Conservation (phyloP, 1,140 invertebrate genomes). For the Leptinotarsa defecta region DNA sequence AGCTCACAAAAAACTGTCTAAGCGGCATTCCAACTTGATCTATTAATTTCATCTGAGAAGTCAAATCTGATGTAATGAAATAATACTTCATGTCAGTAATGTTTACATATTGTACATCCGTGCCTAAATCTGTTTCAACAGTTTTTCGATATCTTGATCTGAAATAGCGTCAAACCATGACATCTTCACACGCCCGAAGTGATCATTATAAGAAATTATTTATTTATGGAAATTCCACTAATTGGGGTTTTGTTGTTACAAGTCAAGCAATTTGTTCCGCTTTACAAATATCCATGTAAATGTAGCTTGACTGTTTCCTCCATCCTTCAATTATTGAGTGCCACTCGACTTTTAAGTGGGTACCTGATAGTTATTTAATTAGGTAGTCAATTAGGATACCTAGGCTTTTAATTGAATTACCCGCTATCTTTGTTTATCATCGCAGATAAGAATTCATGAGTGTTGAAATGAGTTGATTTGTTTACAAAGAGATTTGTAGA, state of each 20-base stretch:
- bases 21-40: too few relatives aligned
- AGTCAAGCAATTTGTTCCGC: conserved; percentile 36
- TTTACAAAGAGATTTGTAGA: conserved; percentile 3
- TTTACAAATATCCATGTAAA: conserved; percentile 32
- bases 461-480: background rate
- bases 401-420: conserved; percentile 21
- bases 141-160: conserved; percentile 29
- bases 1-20: too few relatives aligned
- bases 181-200: conserved; percentile 40
- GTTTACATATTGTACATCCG: too few relatives aligned
- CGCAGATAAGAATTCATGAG: conserved; percentile 16
- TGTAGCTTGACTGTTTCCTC: conserved; percentile 25
- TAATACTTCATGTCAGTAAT: too few relatives aligned
- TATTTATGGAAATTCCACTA: conserved; percentile 39
- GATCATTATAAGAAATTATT: conserved; percentile 40
- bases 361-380: conserved; percentile 31
- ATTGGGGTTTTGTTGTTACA: conserved; percentile 37
- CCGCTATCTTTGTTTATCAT: conserved; percentile 3
- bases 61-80: too few relatives aligned
- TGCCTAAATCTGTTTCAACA: too few relatives aligned
- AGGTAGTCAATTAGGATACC: conserved; percentile 26
- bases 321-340: conserved; percentile 31
- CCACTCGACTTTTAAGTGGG: conserved; percentile 25
- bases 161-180: conserved; percentile 36
- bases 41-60: too few relatives aligned